A percentile compares a stretch with the other conserved stretches of the same genome.
Evolutionary conservation across 2,113 vertebrate species (phyloP).

Genomic region (Chionodraco myersi): DNA sequence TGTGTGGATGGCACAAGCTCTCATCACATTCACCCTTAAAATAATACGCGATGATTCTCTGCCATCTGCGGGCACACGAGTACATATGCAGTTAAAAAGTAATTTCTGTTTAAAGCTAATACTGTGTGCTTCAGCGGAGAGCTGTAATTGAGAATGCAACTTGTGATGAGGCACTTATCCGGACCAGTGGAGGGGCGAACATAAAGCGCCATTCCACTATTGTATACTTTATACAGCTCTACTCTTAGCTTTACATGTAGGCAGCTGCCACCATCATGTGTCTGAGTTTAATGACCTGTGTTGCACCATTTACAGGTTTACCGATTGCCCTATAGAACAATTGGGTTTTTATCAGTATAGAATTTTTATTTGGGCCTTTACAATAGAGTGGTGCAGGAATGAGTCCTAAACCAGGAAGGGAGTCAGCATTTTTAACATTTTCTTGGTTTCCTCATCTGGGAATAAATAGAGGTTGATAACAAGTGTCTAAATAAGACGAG

Average conservation of each 20-base stretch:
- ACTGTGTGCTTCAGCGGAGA: constrained; percentile 14
- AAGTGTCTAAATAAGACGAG: too few relatives aligned
- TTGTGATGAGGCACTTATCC: constrained; percentile 40
- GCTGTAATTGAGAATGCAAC: constrained; percentile 32
- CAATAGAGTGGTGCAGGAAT: too few relatives aligned
- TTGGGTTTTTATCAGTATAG: too few relatives aligned
- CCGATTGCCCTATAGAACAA: too few relatives aligned
- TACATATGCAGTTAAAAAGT: constrained; percentile 21
- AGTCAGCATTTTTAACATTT: too few relatives aligned
- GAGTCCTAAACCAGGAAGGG: too few relatives aligned
- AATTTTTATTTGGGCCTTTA: too few relatives aligned
- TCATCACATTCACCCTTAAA: background rate
- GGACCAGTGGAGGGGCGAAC: constrained; percentile 39
- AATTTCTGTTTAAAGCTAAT: constrained; percentile 30
- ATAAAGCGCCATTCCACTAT: constrained; percentile 17
- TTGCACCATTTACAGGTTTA: background rate
- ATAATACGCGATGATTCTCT: background rate
- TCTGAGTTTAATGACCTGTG: constrained; percentile 9
- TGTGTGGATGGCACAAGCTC: background rate
- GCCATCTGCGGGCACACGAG: background rate
- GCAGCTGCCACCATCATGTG: too few relatives aligned
- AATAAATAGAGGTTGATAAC: too few relatives aligned
- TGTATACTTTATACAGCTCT: constrained; percentile 33
- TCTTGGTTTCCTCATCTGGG: too few relatives aligned
- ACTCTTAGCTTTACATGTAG: constrained; percentile 18